These are phyloP conservation scores for Takifugu flavidus DNA, from an alignment of 2,113 vertebrate genomes.

Conservation along the genomic window DNA sequence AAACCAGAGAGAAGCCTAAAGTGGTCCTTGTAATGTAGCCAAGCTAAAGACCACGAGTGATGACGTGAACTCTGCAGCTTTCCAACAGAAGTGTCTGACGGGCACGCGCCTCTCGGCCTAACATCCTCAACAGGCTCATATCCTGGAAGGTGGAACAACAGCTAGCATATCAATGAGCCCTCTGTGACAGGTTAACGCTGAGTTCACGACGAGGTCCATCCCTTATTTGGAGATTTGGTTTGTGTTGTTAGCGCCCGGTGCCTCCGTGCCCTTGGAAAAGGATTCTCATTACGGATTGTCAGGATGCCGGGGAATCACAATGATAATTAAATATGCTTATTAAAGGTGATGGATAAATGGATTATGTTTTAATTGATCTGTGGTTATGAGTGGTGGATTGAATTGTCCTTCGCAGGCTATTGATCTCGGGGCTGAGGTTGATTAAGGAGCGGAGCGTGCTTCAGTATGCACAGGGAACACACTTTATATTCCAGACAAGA, in stretches of 20 bases:
- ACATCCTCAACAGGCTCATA: constrained; percentile 55
- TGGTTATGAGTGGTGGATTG: constrained; percentile 66
- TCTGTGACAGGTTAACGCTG: constrained; percentile 51
- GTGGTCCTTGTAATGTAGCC: constrained; percentile 5
- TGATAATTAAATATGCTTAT: constrained; percentile 67
- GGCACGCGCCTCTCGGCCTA: constrained; percentile 55
- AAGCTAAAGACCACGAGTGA: constrained; percentile 37
- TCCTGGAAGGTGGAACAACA: constrained; percentile 41
- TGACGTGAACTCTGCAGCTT: constrained; percentile 32
- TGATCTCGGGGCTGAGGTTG: constrained; percentile 61
- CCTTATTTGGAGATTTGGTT: constrained; percentile 38
- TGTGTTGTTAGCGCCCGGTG: constrained; percentile 26
- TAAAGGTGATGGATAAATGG: constrained; percentile 69
- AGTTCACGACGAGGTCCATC: constrained; percentile 56
- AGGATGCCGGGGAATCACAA: constrained; percentile 47
- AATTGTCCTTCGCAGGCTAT: constrained; percentile 69
- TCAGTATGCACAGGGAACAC: constrained; percentile 28
- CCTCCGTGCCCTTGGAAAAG: constrained; percentile 53
- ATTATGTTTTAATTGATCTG: constrained; percentile 69
- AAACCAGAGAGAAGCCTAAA: too few species aligned
- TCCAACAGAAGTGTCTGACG: constrained; percentile 51
- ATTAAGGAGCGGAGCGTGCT: constrained; percentile 57
- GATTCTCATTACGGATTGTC: constrained; percentile 49
- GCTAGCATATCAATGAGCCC: constrained; percentile 62
- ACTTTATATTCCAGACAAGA: constrained; percentile 25